These are phyloP conservation scores for Limanda limanda DNA, from an alignment of 2,113 vertebrate genomes.

Conservation along the genomic window DNA sequence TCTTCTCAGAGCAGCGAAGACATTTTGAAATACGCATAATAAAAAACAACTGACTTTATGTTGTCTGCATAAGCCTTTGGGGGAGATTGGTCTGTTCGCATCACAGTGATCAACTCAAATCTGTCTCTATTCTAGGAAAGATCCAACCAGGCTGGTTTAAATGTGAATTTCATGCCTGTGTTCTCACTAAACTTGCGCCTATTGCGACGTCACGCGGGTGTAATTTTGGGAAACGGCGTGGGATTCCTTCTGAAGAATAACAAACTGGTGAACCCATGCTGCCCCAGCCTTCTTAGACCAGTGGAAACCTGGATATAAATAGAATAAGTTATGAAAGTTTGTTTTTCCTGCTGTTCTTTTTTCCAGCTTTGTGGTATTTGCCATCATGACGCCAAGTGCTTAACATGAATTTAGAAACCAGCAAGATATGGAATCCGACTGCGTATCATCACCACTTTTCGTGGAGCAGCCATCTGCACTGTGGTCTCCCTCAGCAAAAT, in stretches of 20 bases:
- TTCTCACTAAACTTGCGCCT: slow-evolving; percentile 31
- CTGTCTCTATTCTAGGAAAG: slow-evolving; percentile 6
- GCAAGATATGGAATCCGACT: slow-evolving; percentile 4
- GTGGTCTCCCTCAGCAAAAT: neutral
- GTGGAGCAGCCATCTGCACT: slow-evolving; percentile 10
- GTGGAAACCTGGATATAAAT: slow-evolving; percentile 59
- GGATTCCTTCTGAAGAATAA: slow-evolving; percentile 73
- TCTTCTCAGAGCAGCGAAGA: slow-evolving; percentile 21
- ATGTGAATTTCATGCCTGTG: slow-evolving; percentile 40
- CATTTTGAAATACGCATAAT: slow-evolving; percentile 3
- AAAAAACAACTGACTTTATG: neutral
- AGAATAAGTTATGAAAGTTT: slow-evolving; percentile 43
- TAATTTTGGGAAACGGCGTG: slow-evolving; percentile 66
- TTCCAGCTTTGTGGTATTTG: slow-evolving; percentile 8
- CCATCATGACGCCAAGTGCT: neutral
- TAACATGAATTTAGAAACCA: slow-evolving; percentile 6
- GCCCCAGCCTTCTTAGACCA: slow-evolving; percentile 46
- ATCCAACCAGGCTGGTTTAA: slow-evolving; percentile 31
- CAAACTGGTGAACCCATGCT: slow-evolving; percentile 58
- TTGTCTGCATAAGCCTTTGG: slow-evolving; percentile 6
- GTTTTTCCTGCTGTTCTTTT: slow-evolving; percentile 36
- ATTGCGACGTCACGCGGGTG: slow-evolving; percentile 53
- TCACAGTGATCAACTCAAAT: too few species aligned
- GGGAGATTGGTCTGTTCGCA: neutral
- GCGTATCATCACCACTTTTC: neutral